A percentile compares a stretch with the other conserved stretches of the same genome.
Evolutionary conservation across 2,888 invertebrate species (phyloP).

Genomic region (Bellardia pandia): DNA sequence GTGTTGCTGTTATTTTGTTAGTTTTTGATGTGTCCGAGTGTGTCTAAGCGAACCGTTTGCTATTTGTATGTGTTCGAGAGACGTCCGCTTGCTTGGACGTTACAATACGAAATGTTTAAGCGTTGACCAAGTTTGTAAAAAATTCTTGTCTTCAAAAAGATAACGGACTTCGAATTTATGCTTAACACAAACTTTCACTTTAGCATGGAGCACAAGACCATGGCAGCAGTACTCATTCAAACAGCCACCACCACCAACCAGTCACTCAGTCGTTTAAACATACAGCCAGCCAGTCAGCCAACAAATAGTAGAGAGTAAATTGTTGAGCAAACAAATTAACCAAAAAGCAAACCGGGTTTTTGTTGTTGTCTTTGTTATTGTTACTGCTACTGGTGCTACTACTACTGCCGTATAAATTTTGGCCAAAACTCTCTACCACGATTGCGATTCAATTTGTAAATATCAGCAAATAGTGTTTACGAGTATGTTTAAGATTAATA

Average conservation of each 20-base stretch:
- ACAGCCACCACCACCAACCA: constrained; percentile 37
- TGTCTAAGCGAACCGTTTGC: constrained; percentile 19
- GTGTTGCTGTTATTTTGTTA: not conserved
- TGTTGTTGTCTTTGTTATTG: not conserved
- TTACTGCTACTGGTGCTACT: not conserved
- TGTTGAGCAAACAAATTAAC: constrained; percentile 46
- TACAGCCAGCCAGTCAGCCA: not conserved
- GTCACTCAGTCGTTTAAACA: constrained; percentile 17
- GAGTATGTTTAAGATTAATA: not conserved
- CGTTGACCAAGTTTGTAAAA: constrained; percentile 68
- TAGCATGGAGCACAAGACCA: constrained; percentile 77
- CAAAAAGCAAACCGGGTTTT: constrained; percentile 40
- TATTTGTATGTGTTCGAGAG: constrained; percentile 35
- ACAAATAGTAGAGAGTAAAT: constrained; percentile 47
- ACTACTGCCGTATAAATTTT: constrained; percentile 30
- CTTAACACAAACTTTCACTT: constrained; percentile 81
- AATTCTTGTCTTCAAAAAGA: constrained; percentile 75
- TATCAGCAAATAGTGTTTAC: constrained; percentile 8
- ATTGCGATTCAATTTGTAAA: constrained; percentile 5
- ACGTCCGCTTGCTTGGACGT: constrained; percentile 82
- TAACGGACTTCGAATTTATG: constrained; percentile 82
- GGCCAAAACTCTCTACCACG: constrained; percentile 6
- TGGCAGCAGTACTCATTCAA: constrained; percentile 40
- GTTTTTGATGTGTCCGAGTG: not conserved
- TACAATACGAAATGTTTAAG: constrained; percentile 79